A percentile compares a stretch with the other conserved stretches of the same genome.
phyloP scores from a whole-genome alignment of 1,140 invertebrate genomes.

The Drosophila arawakana region DNA sequence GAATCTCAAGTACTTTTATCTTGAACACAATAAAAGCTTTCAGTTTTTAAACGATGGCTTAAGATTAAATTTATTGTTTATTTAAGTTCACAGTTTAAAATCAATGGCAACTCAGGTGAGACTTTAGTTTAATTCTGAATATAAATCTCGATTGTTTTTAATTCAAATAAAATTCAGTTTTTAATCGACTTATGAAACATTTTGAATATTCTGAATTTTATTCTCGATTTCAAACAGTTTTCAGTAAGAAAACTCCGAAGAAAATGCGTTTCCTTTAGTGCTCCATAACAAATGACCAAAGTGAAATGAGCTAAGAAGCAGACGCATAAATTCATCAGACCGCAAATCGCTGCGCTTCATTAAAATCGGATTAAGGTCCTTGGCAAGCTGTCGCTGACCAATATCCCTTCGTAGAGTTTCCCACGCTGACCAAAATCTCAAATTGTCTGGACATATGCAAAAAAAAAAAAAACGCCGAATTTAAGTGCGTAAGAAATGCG shows the following conservation, averaged over 20 bases:
- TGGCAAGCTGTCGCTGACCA: conserved; percentile 47
- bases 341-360: conserved; percentile 80
- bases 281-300: conserved; percentile 15
- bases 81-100: not conserved
- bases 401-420: conserved; percentile 48
- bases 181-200: too few species aligned
- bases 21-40: not conserved
- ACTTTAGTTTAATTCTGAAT: too few species aligned
- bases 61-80: not conserved
- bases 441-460: conserved; percentile 58
- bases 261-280: conserved; percentile 9
- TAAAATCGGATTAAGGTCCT: conserved; percentile 76
- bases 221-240: too few species aligned
- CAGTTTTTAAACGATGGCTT: too few species aligned
- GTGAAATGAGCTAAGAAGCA: conserved; percentile 3
- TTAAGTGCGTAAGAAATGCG: conserved; percentile 62
- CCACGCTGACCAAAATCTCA: conserved; percentile 66
- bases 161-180: too few species aligned
- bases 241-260: conserved; percentile 37
- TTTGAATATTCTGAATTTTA: not conserved
- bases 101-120: too few species aligned
- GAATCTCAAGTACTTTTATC: not conserved
- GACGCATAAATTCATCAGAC: conserved; percentile 45
- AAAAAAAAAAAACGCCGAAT: conserved; percentile 63
- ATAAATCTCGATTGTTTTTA: too few species aligned